These are phyloP conservation scores for Hypanus sabinus DNA, from an alignment of 2,113 vertebrate genomes.

Conservation along the genomic window DNA sequence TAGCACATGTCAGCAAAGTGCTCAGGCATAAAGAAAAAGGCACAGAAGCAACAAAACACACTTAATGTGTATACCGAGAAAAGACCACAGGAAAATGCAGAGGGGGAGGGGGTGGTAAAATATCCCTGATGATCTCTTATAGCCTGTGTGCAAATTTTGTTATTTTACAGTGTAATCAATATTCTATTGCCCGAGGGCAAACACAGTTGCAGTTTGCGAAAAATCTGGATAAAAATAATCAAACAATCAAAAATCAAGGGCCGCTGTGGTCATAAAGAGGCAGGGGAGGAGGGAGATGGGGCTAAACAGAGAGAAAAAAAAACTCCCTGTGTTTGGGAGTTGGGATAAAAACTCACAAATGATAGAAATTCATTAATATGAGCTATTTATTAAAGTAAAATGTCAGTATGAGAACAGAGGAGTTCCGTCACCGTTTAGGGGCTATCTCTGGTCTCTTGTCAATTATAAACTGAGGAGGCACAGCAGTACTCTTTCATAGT, in stretches of 20 bases:
- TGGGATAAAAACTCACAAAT: neutral
- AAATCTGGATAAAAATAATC: slow-evolving; percentile 38
- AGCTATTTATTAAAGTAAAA: slow-evolving; percentile 31
- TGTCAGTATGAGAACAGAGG: slow-evolving; percentile 20
- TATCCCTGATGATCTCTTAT: slow-evolving; percentile 35
- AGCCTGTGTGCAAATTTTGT: slow-evolving; percentile 34
- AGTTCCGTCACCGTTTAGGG: slow-evolving; percentile 33
- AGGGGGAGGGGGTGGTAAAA: neutral
- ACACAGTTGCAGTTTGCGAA: slow-evolving; percentile 34
- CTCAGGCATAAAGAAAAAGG: slow-evolving; percentile 64
- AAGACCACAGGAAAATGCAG: slow-evolving; percentile 29
- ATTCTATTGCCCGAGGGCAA: slow-evolving; percentile 7
- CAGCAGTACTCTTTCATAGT: slow-evolving; percentile 41
- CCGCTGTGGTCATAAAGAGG: slow-evolving; percentile 23
- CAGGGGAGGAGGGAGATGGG: slow-evolving; percentile 1
- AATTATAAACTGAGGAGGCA: slow-evolving; percentile 44
- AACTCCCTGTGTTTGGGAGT: neutral
- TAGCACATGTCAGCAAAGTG: slow-evolving; percentile 70
- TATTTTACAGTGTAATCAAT: slow-evolving; percentile 37
- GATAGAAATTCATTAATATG: slow-evolving; percentile 28
- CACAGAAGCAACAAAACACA: slow-evolving; percentile 50
- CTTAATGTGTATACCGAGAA: slow-evolving; percentile 22
- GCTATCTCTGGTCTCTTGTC: slow-evolving; percentile 46
- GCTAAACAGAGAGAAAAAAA: neutral
- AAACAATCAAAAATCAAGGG: slow-evolving; percentile 30